Evolutionary conservation across 2,797 vertebrate genomes (phyloP), one percentile per base, ranked within the genome.

Genomic region (Arvicola amphibius): DNA sequence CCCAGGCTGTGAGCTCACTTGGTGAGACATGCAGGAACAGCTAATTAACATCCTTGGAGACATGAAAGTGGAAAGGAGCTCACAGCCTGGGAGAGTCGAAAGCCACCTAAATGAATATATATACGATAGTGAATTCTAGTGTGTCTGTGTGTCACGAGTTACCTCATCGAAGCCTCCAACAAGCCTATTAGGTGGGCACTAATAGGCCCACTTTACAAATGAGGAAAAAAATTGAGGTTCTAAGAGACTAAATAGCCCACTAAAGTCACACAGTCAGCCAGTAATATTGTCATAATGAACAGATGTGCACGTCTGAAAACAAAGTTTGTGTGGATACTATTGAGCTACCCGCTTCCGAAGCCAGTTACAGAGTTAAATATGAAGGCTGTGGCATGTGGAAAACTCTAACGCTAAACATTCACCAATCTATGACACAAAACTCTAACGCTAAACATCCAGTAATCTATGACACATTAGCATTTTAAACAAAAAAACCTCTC

Each of bases 401-500:
- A 90, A 51, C 29, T 71, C 19, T 83, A 46, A 77, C 43, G 23
- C 90, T 88, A n/a, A 90, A 65, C 61, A 46, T 51, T 51, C 61
- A 78, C 29, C 88, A 92, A 96, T 59, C 67, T 73, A 48, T 92
- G 48, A 88, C 78, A 83, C 59, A 48, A 95, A 90, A 51, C 29
- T 71, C 19, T 83, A 46, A 77, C 43, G 23, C 90, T 88, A n/a
- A 90, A 65, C 61, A 46, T 51, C 43, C 61, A 78, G 34, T 85
- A 92, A 96, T 59, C 67, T 73, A 48, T 92, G 48, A 88, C 78
- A 83, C 59, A n/a, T n/a, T n/a, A n/a, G n/a, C n/a, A n/a, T n/a
- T n/a, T n/a, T n/a, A n/a, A n/a, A n/a, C n/a, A n/a, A n/a, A n/a
- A n/a, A n/a, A n/a, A n/a, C n/a, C 86, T 90, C 88, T 32, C 25